A percentile compares a stretch with the other conserved stretches of the same genome.
Conservation (phyloP, 2,888 invertebrate genomes). For the Heliconius erato region DNA sequence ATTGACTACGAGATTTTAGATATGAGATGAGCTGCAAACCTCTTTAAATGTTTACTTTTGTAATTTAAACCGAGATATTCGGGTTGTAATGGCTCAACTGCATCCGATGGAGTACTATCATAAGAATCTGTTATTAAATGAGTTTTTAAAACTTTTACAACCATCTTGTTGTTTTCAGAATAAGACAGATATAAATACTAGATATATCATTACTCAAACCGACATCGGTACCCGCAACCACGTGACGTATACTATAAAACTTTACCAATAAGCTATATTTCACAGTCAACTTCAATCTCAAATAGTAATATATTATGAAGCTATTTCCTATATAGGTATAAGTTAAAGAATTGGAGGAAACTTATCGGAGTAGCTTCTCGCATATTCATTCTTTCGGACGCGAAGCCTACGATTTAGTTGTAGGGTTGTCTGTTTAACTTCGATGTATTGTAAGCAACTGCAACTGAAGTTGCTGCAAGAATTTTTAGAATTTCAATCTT, state of each 20-base stretch:
- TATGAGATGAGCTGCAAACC: too few species aligned
- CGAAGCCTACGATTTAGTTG: constrained; percentile 61
- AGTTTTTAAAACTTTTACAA: background rate
- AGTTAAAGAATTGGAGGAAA: constrained; percentile 77
- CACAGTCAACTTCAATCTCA: constrained; percentile 82
- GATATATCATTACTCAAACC: constrained; percentile 50
- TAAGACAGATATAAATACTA: constrained; percentile 19
- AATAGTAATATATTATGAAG: constrained; percentile 82
- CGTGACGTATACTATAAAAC: constrained; percentile 83
- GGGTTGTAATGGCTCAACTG: too few species aligned
- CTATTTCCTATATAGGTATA: constrained; percentile 74
- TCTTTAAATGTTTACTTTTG: too few species aligned
- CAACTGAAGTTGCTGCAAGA: background rate
- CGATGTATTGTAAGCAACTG: background rate
- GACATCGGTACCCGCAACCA: constrained; percentile 65
- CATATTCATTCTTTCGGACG: constrained; percentile 74
- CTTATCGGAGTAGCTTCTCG: constrained; percentile 70
- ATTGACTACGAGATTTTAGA: too few species aligned
- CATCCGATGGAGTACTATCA: background rate
- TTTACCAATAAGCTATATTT: constrained; percentile 85
- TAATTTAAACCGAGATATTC: too few species aligned
- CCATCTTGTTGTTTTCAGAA: background rate
- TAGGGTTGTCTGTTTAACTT: constrained; percentile 57
- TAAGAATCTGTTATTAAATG: background rate
- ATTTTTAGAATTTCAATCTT: too few species aligned